A percentile compares a stretch with the other conserved stretches of the same genome.
These are phyloP conservation scores for Bos javanicus DNA, from an alignment of 2,113 vertebrate species.

Conservation along the genomic window DNA sequence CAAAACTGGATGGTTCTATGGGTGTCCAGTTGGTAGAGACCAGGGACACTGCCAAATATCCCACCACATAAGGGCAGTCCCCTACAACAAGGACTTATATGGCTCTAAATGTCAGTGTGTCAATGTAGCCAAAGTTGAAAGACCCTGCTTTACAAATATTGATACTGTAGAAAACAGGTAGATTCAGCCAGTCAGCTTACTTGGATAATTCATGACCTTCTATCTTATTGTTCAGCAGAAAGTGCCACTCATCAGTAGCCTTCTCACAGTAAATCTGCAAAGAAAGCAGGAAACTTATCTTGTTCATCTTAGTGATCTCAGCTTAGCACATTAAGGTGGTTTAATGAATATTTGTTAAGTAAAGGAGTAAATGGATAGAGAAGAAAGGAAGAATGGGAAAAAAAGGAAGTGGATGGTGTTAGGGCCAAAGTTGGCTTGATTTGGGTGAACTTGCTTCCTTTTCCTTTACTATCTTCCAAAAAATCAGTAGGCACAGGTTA, in stretches of 20 bases:
- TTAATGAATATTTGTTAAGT: background rate
- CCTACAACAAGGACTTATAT: background rate
- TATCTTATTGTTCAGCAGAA: background rate
- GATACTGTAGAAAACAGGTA: background rate
- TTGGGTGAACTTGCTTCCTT: background rate
- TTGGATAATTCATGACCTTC: background rate
- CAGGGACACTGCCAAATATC: background rate
- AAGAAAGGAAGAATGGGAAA: background rate
- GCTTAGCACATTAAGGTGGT: background rate
- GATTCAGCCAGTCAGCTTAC: background rate
- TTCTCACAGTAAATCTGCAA: background rate
- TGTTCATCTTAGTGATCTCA: background rate
- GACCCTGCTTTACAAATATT: background rate
- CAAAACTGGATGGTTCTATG: background rate
- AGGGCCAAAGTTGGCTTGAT: background rate
- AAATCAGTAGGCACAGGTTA: background rate
- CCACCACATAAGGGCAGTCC: too few species aligned
- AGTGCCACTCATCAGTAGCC: background rate
- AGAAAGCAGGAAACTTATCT: background rate
- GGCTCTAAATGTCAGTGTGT: background rate
- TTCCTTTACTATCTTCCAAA: background rate
- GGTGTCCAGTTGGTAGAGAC: background rate
- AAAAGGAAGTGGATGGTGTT: background rate
- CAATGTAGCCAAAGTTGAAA: background rate
- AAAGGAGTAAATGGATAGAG: background rate